Evolutionary conservation across 2,797 vertebrate genomes (phyloP).

Genomic region (Anisognathus igniventris): DNA sequence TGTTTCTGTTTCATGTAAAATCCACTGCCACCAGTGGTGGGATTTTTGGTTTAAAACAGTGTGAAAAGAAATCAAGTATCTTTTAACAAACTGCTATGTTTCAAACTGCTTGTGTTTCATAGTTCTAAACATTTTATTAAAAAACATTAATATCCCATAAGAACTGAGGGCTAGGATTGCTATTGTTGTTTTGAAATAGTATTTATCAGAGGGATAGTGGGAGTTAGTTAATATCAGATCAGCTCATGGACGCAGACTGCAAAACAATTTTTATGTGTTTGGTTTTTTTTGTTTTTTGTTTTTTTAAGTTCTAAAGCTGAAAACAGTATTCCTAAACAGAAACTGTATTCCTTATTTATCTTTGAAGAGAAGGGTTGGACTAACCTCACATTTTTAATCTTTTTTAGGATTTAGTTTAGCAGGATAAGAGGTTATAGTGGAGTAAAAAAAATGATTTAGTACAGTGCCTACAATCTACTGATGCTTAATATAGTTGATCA

Average conservation of each 20-base stretch:
- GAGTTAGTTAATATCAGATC: background rate
- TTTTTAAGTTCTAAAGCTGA: background rate
- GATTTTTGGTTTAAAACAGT: background rate
- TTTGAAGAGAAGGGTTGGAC: slow-evolving; percentile 4
- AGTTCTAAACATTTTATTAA: background rate
- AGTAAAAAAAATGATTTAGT: slow-evolving; percentile 27
- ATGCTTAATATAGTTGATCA: background rate
- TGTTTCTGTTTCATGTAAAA: background rate
- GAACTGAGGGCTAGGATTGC: background rate
- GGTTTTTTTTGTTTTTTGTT: background rate
- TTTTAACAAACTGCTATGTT: background rate
- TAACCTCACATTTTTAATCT: slow-evolving; percentile 27
- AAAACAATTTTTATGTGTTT: background rate
- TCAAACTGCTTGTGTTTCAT: background rate
- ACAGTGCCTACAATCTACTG: background rate
- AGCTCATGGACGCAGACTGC: background rate
- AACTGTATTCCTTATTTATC: slow-evolving; percentile 15
- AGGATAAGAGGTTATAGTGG: slow-evolving; percentile 9
- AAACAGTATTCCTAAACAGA: background rate
- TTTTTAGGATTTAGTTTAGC: slow-evolving; percentile 54
- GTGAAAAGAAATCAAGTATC: background rate
- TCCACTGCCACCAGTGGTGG: background rate
- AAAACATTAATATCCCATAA: background rate
- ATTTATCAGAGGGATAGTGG: background rate
- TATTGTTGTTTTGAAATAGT: background rate